Base-by-base conservation (phyloP, 2,888 invertebrate species). In the Blera fallax region DNA sequence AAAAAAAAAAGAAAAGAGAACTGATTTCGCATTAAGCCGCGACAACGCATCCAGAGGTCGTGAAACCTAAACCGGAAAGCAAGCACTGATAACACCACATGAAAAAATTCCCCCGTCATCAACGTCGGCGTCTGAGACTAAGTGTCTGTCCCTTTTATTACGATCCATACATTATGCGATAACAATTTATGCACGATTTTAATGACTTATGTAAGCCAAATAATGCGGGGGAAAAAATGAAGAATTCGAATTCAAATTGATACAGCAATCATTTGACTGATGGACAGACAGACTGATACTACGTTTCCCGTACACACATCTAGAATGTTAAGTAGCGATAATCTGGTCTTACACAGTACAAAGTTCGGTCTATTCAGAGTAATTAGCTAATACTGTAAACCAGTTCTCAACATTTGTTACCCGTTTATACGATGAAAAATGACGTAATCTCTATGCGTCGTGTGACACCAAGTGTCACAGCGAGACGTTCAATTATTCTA, bases 51-150 rank as follows among this genome's bases (percentile, higher is more conserved):
- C 32, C 24, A 32, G 69, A 76, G 76, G 76, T 81, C 81, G n/a
- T 81, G 48, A 81, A 81, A 81, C 64, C 27, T 18, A 56, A 76
- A 64, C 76, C 76, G 81, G 81, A 81, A 81, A 81, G 76, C 69
- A 14, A 54, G 27, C 43, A 29, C 67, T 76, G 81, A 81, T 81
- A 81, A 76, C 52, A 76, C 48, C 48, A 56, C 74, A 70, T 60
- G 60, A 81, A 74, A 48, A 21, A 54, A 18, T 14, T 37, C 34
- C 40, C 32, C 64, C 32, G 74, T 32, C 54, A 37, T 56, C 56
- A 14, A 29, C 11, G 21, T 43, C 77, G 11, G 11, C 11, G 32
- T 18, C 45, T 24, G 65, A 62, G 81, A 56, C 81, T 24, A 48
- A 64, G 45, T 70, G 81, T 81, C 81, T 81, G 52, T 67, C 45